Conservation (phyloP, 2,797 vertebrate species). For the Leucoraja ocellata region DNA sequence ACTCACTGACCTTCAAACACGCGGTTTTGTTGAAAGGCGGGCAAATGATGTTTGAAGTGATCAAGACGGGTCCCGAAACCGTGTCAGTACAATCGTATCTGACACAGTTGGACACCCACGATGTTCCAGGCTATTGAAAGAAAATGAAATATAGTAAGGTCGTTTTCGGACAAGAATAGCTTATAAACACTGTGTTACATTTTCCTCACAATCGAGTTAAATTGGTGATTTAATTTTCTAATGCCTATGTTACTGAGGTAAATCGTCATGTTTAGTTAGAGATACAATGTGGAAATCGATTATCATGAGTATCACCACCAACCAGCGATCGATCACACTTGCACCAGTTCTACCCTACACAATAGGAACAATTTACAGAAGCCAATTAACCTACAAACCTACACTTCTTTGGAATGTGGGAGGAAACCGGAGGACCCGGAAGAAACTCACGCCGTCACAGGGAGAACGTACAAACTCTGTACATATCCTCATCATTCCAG, state of each 20-base stretch:
- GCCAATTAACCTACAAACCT: no score
- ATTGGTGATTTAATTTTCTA: no score
- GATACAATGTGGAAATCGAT: no score
- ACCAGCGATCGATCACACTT: no score
- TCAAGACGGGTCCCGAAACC: slow-evolving; percentile 72
- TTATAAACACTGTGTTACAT: not conserved
- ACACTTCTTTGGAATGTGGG: no score
- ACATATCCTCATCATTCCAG: not conserved
- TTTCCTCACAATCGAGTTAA: not conserved
- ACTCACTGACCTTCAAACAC: slow-evolving; percentile 81
- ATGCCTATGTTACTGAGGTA: not conserved
- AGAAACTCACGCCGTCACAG: no score
- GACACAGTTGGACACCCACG: slow-evolving; percentile 80
- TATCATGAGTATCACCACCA: no score
- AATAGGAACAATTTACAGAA: no score
- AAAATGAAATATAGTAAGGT: slow-evolving; percentile 23
- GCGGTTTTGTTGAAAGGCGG: slow-evolving; percentile 90
- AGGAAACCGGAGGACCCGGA: no score
- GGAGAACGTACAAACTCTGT: no score
- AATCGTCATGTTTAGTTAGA: not conserved
- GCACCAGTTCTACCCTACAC: no score
- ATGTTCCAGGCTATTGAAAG: slow-evolving; percentile 68
- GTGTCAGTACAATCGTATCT: slow-evolving; percentile 79
- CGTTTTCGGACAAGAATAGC: not conserved
- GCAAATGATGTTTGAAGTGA: slow-evolving; percentile 81